phyloP scores from a whole-genome alignment of 2,113 vertebrate species.

The Salvator merianae region DNA sequence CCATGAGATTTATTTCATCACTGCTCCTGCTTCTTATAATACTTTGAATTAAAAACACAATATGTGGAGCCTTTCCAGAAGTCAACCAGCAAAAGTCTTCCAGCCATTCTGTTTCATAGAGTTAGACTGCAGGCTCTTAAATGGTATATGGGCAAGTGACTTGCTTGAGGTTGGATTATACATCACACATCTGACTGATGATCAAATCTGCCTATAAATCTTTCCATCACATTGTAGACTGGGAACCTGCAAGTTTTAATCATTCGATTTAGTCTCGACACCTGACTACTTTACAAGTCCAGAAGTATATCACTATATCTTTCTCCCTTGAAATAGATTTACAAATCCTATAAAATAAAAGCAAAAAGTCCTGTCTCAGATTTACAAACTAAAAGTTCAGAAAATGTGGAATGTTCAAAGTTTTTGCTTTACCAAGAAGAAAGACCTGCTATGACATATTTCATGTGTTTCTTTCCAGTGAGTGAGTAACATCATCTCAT shows the following conservation, averaged over 20 bases:
- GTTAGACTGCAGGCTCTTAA: constrained; percentile 14
- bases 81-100: constrained; percentile 6
- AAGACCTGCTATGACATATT: background rate
- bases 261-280: constrained; percentile 24
- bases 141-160: background rate
- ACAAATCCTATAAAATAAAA: constrained; percentile 19
- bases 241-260: constrained; percentile 34
- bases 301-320: constrained; percentile 8
- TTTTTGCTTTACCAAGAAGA: accelerated
- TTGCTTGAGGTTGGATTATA: constrained; percentile 21
- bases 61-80: background rate
- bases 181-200: background rate
- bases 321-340: background rate
- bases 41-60: background rate
- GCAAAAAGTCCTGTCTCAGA: constrained; percentile 9
- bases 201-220: constrained; percentile 17
- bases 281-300: constrained; percentile 29
- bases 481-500: background rate
- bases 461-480: background rate
- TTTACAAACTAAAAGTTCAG: background rate
- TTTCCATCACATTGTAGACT: background rate
- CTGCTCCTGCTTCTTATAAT: background rate
- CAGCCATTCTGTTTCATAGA: constrained; percentile 9
- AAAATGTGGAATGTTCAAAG: accelerated
- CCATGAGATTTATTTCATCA: background rate